Evolutionary conservation across 1,140 invertebrate species (phyloP), one percentile per base, ranked within the genome.

Genomic region (Drosophila jambulina): DNA sequence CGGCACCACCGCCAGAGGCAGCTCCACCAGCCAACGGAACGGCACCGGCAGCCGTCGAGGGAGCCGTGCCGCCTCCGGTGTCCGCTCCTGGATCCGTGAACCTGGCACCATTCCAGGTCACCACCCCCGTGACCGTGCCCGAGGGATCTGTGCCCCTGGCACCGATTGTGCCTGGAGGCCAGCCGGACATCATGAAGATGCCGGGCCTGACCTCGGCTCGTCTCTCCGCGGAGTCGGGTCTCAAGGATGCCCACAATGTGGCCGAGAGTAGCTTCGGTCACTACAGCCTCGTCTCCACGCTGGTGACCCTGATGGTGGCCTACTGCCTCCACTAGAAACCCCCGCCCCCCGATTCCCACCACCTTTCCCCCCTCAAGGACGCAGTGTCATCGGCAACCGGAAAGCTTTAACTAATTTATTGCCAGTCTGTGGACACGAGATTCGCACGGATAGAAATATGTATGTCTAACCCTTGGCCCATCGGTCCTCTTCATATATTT

Each of bases 131-230:
- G 9, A 53, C 56, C 7, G 64, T 92, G 34, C 91, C 92, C 38
- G 93, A 94, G 63, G 94, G 94, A 48, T 94, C 94, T 46, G 83
- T 92, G 23, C 84, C 92, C 0, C 59, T 92, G 43, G 93, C 93
- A 10, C 85, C 93, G 1, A 81, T 94, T 34, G 86, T 91, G 54
- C 92, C 93, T n/a, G 82, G 86, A 13, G 74, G 64, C 1, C 84
- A 92, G 36, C 91, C 90, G 1, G 92, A 93, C 51, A 93, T 94
- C 10, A 91, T 92, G 87, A 84, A 74, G 58, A 86, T 92, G 82
- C 91, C 91, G 5, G 91, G 91, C 15, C 60, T 84, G 21, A 85
- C 85, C 0, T 72, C 75, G 13, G 85, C 85, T 8, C 78, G 85
- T 38, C 68, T 90, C 0, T 90, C 85, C 0, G 82, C 70, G 0